Evolutionary conservation across 2,888 invertebrate species (phyloP), one percentile per base, ranked within the genome.

Genomic region (Pollenia labialis): DNA sequence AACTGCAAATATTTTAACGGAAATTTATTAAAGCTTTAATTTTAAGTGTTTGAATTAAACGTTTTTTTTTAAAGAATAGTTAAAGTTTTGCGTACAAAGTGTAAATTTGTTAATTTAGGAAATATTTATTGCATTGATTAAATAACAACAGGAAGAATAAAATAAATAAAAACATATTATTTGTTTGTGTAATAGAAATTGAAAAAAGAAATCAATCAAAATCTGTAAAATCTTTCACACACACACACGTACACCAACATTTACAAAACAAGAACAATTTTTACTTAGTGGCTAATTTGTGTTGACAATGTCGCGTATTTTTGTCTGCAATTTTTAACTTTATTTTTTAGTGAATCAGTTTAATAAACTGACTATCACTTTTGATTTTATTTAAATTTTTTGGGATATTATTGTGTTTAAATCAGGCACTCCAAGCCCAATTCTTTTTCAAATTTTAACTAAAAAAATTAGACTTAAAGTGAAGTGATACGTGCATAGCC

Each of bases 131-230:
- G n/a, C 10, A 14, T 40, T 69, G 48, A 23, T 66, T 52, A 16
- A 11, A 40, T 40, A 52, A 54, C 12, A 42, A 16, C 9, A 62
- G 42, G 16, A 62, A 42, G 1, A 64, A 4, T 50, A 32, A 50
- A 68, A 52, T n/a, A 40, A 52, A 42, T 12, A 50, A 32, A 7
- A 1, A n/a, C 42, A 23, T 23, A 54, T 52, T 40, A 4, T 52
- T 69, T 52, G 18, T 66, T 68, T 68, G 50, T 42, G 52, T 4
- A 69, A 54, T 10, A 69, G 42, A 40, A 69, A 40, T 32, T 50
- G 7, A 66, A 66, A 75, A 74, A 62, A 14, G 12, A 60, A 62
- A 62, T 16, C 18, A 74, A 74, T 60, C 48, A 74, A 60, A 32
- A 32, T 44, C n/a, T 60, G 50, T 40, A 14, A 40, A 40, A 40